Evolutionary conservation across 2,113 vertebrate genomes (phyloP), one percentile per base, ranked within the genome.

Genomic region (Syrrhaptes paradoxus): DNA sequence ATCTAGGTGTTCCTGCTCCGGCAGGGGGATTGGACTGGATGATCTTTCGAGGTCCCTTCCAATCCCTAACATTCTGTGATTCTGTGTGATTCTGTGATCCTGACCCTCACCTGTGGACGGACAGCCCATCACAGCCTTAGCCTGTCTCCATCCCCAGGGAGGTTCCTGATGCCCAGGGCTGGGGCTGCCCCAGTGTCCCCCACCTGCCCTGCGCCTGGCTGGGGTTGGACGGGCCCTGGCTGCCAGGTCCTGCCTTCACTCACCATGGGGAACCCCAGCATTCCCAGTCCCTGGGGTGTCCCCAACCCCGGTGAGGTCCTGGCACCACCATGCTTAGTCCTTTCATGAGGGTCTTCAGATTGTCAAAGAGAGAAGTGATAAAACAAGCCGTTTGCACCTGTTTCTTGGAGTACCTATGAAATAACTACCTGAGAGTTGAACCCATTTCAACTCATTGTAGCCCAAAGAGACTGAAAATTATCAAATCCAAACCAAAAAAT

Each of bases 141-240:
- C 17, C 49, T 4, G 3, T 31, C 7, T 32, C 11, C 3, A 8
- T 70, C 17, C 38, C 34, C 45, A 70, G 8, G 11, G n/a, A 73
- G 13, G 3, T 29, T 12, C 15, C 38, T 10, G 0, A 0, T 41
- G 31, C 19, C 22, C 0, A 0, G 34, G 36, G 8, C 45, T 66
- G 41, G 26, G 24, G 18, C 19, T 85, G 31, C 14, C 25, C 17
- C 3, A 1, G 8, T 12, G 9, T 2, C 20, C 57, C 41, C 11
- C 13, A 4, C 13, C 7, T 71, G 12, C 43, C 29, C 38, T 52
- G 11, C 2, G 7, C n/a, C 55, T 71, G 65, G 17, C 7, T 34
- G 28, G 7, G 10, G 7, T 0, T 36, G 26, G 45, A 65, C 1
- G 1, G 28, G 38, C 15, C 17, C 6, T 26, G 26, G 22, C 24